These are phyloP conservation scores for Dysdera silvatica DNA, from an alignment of 1,140 invertebrate species.

Conservation along the genomic window DNA sequence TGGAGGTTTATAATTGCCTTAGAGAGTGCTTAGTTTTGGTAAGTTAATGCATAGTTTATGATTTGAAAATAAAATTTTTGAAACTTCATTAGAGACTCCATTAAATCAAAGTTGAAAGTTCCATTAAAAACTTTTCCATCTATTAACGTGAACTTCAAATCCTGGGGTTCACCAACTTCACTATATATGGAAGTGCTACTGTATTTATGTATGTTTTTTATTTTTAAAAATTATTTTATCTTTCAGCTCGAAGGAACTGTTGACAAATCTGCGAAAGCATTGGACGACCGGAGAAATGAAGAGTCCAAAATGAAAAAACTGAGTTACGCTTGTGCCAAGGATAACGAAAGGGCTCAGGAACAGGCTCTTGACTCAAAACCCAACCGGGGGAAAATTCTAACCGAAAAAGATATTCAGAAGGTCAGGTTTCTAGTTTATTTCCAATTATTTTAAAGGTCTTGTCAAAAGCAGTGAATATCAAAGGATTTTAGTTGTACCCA, in stretches of 20 bases:
- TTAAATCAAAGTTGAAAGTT: not conserved
- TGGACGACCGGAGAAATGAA: constrained; percentile 72
- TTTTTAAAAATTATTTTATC: constrained; percentile 4
- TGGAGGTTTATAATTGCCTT: too few species aligned
- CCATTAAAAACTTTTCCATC: constrained; percentile 13
- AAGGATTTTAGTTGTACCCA: too few species aligned
- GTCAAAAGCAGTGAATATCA: too few species aligned
- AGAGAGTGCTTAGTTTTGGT: too few species aligned
- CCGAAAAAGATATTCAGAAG: constrained; percentile 54
- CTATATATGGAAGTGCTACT: too few species aligned
- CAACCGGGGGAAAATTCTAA: constrained; percentile 45
- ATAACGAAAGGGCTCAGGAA: constrained; percentile 82
- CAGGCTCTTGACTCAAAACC: constrained; percentile 44
- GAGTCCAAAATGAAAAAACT: constrained; percentile 79
- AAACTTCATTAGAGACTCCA: not conserved
- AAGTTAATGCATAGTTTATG: too few species aligned
- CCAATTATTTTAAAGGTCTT: too few species aligned
- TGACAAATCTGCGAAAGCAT: constrained; percentile 70
- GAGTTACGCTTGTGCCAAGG: constrained; percentile 68
- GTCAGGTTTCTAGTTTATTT: not conserved
- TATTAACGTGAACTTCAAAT: too few species aligned
- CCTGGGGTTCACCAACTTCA: too few species aligned
- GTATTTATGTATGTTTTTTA: too few species aligned
- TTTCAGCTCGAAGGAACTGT: constrained; percentile 64
- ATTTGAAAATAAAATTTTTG: too few species aligned